A percentile compares a stretch with the other conserved stretches of the same genome.
These are phyloP conservation scores for Trochalopteron elliotii DNA, from an alignment of 2,113 vertebrate genomes.

Conservation along the genomic window DNA sequence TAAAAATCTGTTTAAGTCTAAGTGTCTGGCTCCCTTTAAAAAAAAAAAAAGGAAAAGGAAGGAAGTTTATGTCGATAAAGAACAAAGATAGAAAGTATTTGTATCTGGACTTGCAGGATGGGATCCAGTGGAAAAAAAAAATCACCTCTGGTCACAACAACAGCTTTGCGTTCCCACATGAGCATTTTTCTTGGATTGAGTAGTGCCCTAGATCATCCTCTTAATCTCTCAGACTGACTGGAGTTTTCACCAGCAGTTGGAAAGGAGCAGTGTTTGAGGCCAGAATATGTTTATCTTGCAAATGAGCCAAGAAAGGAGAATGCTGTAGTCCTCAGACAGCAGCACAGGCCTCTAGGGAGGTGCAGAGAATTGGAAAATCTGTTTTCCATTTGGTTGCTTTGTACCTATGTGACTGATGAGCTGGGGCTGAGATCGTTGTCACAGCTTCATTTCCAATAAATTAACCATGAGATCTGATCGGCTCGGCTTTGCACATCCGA, in stretches of 20 bases:
- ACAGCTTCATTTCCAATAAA: background rate
- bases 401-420: background rate
- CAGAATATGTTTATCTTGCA: constrained; percentile 40
- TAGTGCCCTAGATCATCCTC: constrained; percentile 46
- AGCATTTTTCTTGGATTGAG: constrained; percentile 58
- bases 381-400: constrained; percentile 15
- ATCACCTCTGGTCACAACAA: background rate
- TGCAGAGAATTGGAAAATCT: background rate
- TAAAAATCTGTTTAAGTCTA: background rate
- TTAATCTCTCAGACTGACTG: constrained; percentile 31
- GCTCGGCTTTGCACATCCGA: background rate
- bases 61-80: constrained; percentile 12
- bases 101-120: background rate
- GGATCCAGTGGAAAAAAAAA: background rate
- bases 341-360: background rate
- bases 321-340: background rate
- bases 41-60: background rate
- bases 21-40: background rate
- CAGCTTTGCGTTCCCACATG: background rate
- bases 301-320: background rate
- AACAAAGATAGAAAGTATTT: background rate
- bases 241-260: constrained; percentile 20
- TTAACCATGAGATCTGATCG: background rate
- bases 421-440: background rate
- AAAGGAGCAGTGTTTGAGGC: constrained; percentile 11